phyloP scores from a whole-genome alignment of 2,888 invertebrate genomes.

The Volucella inflata region DNA sequence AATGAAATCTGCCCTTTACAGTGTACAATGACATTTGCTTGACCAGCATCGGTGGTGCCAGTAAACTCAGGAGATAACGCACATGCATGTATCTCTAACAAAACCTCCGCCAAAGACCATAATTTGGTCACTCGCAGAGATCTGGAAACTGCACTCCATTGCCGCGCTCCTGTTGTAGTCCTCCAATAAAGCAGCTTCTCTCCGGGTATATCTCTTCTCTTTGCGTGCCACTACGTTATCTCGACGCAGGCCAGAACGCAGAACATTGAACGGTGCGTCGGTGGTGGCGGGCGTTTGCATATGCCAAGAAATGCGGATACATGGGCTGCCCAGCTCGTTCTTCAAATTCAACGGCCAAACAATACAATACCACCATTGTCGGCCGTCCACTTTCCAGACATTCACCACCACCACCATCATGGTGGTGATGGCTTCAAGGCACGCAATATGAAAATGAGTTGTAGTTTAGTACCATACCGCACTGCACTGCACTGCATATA shows the following conservation, averaged over 20 bases:
- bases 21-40: no score
- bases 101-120: constrained; percentile 72
- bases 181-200: constrained; percentile 30
- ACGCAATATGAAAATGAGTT: constrained; percentile 81
- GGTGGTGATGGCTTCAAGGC: constrained; percentile 81
- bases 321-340: constrained; percentile 75
- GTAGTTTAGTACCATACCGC: constrained; percentile 72
- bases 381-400: constrained; percentile 63
- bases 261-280: constrained; percentile 20
- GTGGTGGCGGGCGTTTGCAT: constrained; percentile 72
- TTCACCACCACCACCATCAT: constrained; percentile 35
- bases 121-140: constrained; percentile 71
- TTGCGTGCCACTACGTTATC: constrained; percentile 74
- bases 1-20: background rate
- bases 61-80: constrained; percentile 57
- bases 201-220: constrained; percentile 55
- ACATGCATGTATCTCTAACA: constrained; percentile 49
- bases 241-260: constrained; percentile 20
- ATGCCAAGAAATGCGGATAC: constrained; percentile 78
- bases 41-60: background rate
- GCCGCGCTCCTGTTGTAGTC: background rate
- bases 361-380: constrained; percentile 64
- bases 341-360: constrained; percentile 75
- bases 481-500: constrained; percentile 64
- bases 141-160: constrained; percentile 11